Percentiles rank a stretch among this genome's conserved stretches.
Conservation (phyloP, 1,140 invertebrate species). For the Pseudoatta argentina region DNA sequence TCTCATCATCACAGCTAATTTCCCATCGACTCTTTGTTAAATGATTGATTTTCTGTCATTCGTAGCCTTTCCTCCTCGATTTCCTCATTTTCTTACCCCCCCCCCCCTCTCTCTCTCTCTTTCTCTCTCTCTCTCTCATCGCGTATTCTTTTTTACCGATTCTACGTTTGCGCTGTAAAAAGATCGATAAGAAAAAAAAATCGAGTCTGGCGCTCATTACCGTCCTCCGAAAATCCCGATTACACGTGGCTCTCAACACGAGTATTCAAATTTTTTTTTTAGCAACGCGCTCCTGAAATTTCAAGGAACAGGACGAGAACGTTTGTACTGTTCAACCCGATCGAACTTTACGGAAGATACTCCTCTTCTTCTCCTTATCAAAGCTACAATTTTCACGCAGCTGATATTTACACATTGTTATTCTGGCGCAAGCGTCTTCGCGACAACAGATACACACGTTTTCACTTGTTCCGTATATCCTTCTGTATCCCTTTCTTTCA, state of each 20-base stretch:
- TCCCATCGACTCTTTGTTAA: conserved; percentile 70
- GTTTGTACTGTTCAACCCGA: no score
- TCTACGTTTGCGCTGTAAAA: background rate
- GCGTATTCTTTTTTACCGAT: background rate
- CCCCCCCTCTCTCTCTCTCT: no score
- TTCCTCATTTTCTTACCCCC: background rate
- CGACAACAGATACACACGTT: background rate
- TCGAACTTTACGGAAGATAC: background rate
- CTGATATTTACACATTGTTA: conserved; percentile 27
- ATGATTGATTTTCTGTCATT: conserved; percentile 60
- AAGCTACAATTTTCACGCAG: background rate
- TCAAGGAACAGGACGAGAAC: background rate
- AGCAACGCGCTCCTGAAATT: background rate
- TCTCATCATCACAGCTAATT: conserved; percentile 85
- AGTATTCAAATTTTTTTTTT: background rate
- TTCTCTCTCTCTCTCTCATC: background rate
- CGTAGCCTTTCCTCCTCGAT: background rate
- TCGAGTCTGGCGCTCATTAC: conserved; percentile 51
- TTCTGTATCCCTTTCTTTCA: background rate
- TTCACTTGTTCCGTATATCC: background rate
- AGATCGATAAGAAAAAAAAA: conserved; percentile 23
- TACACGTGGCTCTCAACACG: background rate
- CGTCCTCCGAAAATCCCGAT: background rate
- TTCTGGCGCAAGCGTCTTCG: background rate
- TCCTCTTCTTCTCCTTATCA: background rate